Conservation (phyloP, 2,797 vertebrate genomes). For the Phaenicophaeus curvirostris region DNA sequence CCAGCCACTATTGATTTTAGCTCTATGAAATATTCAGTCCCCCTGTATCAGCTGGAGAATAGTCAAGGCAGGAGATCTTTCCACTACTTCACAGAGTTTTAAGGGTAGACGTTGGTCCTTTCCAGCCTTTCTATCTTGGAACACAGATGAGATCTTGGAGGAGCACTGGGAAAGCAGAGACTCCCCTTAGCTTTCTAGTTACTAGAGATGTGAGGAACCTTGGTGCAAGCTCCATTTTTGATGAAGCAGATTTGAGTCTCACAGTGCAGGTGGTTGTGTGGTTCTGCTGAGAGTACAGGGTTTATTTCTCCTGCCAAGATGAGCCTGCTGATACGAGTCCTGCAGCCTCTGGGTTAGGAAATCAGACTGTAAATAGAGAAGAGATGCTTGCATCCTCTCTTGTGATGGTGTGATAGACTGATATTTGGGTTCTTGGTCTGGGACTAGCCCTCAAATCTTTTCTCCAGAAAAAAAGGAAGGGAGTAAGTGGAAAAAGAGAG, state of each 20-base stretch:
- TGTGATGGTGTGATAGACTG: neutral
- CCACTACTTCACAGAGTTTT: neutral
- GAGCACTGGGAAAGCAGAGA: accelerated
- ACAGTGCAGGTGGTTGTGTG: neutral
- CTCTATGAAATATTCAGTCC: neutral
- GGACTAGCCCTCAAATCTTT: neutral
- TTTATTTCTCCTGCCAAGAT: neutral
- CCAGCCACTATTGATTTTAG: neutral
- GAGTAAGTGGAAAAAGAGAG: neutral
- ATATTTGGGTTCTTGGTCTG: neutral
- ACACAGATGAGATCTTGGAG: neutral
- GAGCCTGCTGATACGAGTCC: neutral
- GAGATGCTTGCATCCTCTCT: neutral
- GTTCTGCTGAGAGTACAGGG: neutral
- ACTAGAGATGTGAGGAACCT: neutral
- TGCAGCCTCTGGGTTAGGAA: neutral
- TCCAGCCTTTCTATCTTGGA: neutral
- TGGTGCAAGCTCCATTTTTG: neutral
- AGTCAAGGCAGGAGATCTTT: neutral
- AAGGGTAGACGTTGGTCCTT: neutral
- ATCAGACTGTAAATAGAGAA: neutral
- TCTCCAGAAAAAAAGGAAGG: neutral
- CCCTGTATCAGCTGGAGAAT: neutral
- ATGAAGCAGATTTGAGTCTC: neutral
- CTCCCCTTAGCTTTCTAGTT: neutral